Conservation (phyloP, 1,140 invertebrate species). For the Brachionus plicatilis region DNA sequence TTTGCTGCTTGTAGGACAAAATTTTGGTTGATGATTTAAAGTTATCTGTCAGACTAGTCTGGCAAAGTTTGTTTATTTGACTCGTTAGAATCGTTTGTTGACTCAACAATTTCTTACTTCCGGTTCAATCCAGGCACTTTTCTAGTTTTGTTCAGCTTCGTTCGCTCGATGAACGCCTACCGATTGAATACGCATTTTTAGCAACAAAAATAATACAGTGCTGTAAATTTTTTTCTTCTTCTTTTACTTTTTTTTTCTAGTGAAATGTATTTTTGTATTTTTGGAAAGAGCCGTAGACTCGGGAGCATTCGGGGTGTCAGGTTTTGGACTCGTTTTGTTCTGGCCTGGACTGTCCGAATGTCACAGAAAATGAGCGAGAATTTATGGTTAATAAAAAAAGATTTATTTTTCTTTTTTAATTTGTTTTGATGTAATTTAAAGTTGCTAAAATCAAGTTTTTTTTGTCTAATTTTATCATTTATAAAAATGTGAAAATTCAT, state of each 20-base stretch:
- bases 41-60: neutral
- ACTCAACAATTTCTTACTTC: neutral
- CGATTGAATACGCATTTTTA: neutral
- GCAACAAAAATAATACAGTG: neutral
- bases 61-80: neutral
- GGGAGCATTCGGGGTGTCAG: neutral
- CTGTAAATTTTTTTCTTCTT: neutral
- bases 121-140: neutral
- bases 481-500: neutral
- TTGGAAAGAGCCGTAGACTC: neutral
- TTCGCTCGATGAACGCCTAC: neutral
- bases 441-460: neutral
- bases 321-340: neutral
- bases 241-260: neutral
- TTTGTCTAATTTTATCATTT: neutral
- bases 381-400: neutral
- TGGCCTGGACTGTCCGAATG: neutral
- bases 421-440: conserved; percentile 2
- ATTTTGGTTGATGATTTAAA: neutral
- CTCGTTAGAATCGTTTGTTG: neutral
- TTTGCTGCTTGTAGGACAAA: neutral
- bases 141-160: neutral
- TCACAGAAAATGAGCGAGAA: neutral
- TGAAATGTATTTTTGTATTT: neutral
- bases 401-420: neutral